phyloP scores from a whole-genome alignment of 2,113 vertebrate species.

The Pituophis catenifer region DNA sequence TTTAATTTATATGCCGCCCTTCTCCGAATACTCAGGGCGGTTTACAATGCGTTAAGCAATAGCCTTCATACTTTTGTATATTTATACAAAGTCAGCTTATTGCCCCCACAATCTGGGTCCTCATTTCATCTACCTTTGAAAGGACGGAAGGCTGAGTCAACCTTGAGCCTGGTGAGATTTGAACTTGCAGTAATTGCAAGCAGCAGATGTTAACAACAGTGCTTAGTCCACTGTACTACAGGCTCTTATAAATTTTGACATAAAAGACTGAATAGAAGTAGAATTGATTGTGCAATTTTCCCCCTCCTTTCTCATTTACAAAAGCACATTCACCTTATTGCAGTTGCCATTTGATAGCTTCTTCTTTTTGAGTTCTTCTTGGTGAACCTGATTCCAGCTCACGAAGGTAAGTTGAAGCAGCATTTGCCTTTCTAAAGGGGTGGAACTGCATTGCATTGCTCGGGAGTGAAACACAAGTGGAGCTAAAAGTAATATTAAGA shows the following conservation, averaged over 20 bases:
- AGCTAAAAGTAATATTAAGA: accelerated
- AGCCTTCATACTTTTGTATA: too few species aligned
- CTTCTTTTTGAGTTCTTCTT: slow-evolving; percentile 24
- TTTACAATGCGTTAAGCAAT: too few species aligned
- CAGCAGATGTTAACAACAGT: too few species aligned
- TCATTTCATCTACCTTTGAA: too few species aligned
- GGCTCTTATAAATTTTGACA: neutral
- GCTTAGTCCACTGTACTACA: too few species aligned
- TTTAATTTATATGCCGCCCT: too few species aligned
- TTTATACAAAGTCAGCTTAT: too few species aligned
- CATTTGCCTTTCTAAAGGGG: neutral
- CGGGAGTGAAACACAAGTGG: neutral
- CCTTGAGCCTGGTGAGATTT: too few species aligned
- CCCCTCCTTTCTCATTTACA: slow-evolving; percentile 22
- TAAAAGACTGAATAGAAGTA: slow-evolving; percentile 50
- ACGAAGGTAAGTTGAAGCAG: slow-evolving; percentile 1
- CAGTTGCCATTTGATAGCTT: neutral
- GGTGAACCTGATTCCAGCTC: neutral
- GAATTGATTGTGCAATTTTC: slow-evolving; percentile 52
- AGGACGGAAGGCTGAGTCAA: too few species aligned
- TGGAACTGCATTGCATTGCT: accelerated
- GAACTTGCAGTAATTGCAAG: too few species aligned
- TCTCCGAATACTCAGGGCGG: too few species aligned
- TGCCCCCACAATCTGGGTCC: too few species aligned
- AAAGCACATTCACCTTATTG: slow-evolving; percentile 51